Conservation (phyloP, 1,140 invertebrate genomes). For the Doryteuthis pealeii region DNA sequence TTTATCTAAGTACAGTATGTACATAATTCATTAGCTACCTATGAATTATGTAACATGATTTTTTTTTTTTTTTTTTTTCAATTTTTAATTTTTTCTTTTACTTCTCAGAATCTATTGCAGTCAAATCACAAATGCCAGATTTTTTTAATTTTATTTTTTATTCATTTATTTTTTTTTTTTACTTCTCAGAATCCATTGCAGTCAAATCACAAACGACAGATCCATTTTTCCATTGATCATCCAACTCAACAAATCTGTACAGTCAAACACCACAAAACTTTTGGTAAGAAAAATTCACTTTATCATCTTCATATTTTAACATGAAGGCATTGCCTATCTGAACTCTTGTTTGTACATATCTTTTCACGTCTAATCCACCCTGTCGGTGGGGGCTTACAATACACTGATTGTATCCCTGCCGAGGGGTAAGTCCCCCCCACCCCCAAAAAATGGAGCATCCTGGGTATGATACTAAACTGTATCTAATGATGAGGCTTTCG, state of each 20-base stretch:
- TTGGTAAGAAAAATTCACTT: background rate
- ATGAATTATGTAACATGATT: background rate
- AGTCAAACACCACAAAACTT: background rate
- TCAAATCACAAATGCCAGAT: background rate
- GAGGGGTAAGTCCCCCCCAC: too few species aligned
- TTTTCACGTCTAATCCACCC: too few species aligned
- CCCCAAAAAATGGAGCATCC: background rate
- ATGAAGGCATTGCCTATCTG: background rate
- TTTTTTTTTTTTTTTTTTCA: too few species aligned
- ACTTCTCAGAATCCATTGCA: conserved; percentile 74
- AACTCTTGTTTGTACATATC: background rate
- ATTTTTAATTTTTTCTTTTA: background rate
- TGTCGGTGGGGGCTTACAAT: background rate
- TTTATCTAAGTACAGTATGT: too few species aligned
- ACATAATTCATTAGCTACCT: background rate
- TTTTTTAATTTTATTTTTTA: too few species aligned
- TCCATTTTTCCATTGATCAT: conserved; percentile 72
- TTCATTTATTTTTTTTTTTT: background rate
- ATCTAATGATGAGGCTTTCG: too few species aligned
- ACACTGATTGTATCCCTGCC: background rate
- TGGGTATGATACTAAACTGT: background rate
- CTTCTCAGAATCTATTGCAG: background rate
- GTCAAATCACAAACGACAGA: conserved; percentile 74
- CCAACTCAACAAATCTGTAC: conserved; percentile 61
- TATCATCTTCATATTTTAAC: background rate